Percentiles rank a stretch among this genome's conserved stretches.
Conservation (phyloP, 2,888 invertebrate genomes). For the Drosophila eohydei region DNA sequence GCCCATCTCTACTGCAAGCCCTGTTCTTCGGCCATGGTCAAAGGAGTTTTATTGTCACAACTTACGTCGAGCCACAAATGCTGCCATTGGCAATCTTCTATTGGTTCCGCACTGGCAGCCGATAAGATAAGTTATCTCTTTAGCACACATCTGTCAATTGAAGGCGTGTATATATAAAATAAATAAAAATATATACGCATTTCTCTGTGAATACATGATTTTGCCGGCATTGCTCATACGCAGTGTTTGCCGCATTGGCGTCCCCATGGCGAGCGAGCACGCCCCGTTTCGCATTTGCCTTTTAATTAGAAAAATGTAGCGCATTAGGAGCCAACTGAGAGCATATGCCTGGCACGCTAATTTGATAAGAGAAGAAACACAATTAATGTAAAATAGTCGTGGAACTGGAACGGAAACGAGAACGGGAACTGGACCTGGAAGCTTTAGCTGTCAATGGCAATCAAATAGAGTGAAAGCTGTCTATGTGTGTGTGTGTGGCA, state of each 20-base stretch:
- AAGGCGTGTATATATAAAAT: background rate
- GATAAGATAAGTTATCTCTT: conserved; percentile 53
- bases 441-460: conserved; percentile 22
- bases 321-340: conserved; percentile 28
- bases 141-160: conserved; percentile 4
- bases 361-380: conserved; percentile 34
- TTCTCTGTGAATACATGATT: background rate
- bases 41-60: background rate
- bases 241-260: conserved; percentile 23
- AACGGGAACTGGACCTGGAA: background rate
- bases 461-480: conserved; percentile 26
- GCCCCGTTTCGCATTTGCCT: conserved; percentile 51
- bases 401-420: background rate
- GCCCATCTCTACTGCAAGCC: background rate
- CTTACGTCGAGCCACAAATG: background rate
- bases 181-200: background rate
- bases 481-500: background rate
- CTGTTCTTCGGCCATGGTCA: background rate
- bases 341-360: conserved; percentile 52
- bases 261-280: conserved; percentile 42
- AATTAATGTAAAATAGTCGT: background rate
- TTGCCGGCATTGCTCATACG: conserved; percentile 40
- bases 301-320: conserved; percentile 69
- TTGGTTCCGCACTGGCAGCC: conserved; percentile 25
- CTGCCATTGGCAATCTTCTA: background rate